Percentiles rank a stretch among this genome's conserved stretches.
These are phyloP conservation scores for Atherinomorus stipes DNA, from an alignment of 2,113 vertebrate species.

Conservation along the genomic window DNA sequence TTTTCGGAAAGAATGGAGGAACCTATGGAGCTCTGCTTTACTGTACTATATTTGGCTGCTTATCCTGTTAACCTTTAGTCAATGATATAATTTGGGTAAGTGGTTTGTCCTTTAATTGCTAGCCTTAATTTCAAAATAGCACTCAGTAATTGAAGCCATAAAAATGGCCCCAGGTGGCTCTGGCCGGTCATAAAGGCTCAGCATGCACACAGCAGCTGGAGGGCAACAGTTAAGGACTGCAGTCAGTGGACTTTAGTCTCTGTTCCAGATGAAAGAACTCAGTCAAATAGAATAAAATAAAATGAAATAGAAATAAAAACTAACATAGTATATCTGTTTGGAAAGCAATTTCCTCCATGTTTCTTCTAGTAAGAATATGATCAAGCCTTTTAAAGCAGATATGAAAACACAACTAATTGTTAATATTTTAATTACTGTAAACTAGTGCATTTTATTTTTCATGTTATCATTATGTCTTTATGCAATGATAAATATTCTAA, in stretches of 20 bases:
- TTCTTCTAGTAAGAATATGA: neutral
- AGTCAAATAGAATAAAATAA: neutral
- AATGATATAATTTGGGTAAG: constrained; percentile 73
- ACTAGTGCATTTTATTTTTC: constrained; percentile 34
- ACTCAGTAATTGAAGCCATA: constrained; percentile 69
- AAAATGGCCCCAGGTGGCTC: constrained; percentile 60
- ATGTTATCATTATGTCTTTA: constrained; percentile 9
- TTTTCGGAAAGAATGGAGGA: neutral
- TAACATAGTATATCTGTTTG: neutral
- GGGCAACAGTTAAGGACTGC: constrained; percentile 22
- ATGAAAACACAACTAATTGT: neutral
- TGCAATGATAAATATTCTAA: neutral
- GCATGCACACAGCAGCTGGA: constrained; percentile 22
- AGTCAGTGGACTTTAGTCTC: constrained; percentile 12
- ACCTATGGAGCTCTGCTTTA: constrained; percentile 37
- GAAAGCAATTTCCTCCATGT: neutral
- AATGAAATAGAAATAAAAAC: neutral
- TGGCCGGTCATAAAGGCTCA: constrained; percentile 43
- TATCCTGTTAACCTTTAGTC: constrained; percentile 71
- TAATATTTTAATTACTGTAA: constrained; percentile 23
- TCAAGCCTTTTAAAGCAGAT: neutral
- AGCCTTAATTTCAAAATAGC: constrained; percentile 73
- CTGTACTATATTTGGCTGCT: constrained; percentile 59
- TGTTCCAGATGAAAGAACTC: neutral
- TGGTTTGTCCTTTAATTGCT: constrained; percentile 70